Conservation (phyloP, 2,888 invertebrate species). For the Trichogramma dendrolimi region DNA sequence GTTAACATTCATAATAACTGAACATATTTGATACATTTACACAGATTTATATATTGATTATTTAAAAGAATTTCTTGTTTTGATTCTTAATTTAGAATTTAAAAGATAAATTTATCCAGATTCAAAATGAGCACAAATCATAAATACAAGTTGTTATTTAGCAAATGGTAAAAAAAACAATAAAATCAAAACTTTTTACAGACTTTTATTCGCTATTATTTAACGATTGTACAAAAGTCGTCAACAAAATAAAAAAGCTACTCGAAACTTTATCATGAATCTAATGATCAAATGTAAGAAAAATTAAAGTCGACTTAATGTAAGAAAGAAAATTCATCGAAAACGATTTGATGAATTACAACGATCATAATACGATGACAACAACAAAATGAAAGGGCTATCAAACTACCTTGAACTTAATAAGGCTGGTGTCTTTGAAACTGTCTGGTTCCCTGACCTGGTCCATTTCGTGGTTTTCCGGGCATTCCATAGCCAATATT, state of each 20-base stretch:
- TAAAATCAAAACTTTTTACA: slow-evolving; percentile 26
- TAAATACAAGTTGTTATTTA: no score
- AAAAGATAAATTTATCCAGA: no score
- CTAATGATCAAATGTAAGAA: background rate
- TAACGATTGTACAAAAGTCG: slow-evolving; percentile 26
- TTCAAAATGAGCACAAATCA: no score
- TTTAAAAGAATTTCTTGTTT: slow-evolving; percentile 2
- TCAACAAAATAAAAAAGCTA: slow-evolving; percentile 15
- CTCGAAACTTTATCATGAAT: background rate
- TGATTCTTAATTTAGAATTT: background rate
- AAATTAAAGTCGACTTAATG: background rate
- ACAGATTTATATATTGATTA: background rate
- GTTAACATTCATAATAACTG: no score
- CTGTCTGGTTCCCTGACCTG: slow-evolving; percentile 48
- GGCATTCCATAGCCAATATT: slow-evolving; percentile 45
- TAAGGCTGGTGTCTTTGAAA: slow-evolving; percentile 53
- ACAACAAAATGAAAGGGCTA: slow-evolving; percentile 2
- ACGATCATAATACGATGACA: background rate
- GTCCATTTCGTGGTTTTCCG: slow-evolving; percentile 48
- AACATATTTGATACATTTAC: no score
- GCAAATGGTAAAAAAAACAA: slow-evolving; percentile 26
- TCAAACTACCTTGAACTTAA: slow-evolving; percentile 37
- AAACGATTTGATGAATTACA: background rate
- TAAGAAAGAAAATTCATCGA: background rate
- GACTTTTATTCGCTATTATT: slow-evolving; percentile 25